Conservation (phyloP, 2,888 invertebrate genomes). For the Helleia helle region DNA sequence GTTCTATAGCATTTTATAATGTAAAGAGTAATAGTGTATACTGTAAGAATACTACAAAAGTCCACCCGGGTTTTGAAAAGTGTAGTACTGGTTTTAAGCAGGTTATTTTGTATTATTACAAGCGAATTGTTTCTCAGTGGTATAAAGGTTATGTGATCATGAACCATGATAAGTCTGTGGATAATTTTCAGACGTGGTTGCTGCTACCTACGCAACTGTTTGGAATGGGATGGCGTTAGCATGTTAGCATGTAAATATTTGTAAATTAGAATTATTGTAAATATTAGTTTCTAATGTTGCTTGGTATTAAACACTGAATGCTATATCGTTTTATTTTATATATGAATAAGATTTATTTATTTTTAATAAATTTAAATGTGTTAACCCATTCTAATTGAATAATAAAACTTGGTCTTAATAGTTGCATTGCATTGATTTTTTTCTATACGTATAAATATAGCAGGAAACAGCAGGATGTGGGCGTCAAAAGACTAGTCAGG, state of each 20-base stretch:
- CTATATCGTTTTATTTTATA: background rate
- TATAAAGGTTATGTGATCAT: conserved; percentile 39
- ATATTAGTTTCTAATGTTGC: background rate
- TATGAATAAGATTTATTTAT: background rate
- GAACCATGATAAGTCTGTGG: conserved; percentile 39
- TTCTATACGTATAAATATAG: no score
- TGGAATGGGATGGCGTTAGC: conserved; percentile 52
- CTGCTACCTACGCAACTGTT: conserved; percentile 37
- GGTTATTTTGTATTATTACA: conserved; percentile 42
- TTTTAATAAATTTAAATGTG: no score
- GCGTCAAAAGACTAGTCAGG: no score
- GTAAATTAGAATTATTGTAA: conserved; percentile 1
- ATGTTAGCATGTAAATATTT: conserved; percentile 10
- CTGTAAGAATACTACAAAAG: conserved; percentile 40
- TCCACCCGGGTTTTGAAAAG: conserved; percentile 48
- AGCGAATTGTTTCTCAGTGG: conserved; percentile 43
- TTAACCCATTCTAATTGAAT: no score
- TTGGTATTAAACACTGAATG: background rate
- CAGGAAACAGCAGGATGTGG: no score
- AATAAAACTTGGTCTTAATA: no score
- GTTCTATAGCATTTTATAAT: conserved; percentile 42
- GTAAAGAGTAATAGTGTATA: conserved; percentile 41
- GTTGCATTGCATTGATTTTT: no score
- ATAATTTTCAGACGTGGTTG: conserved; percentile 50
- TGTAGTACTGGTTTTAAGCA: conserved; percentile 40